These are phyloP conservation scores for Mobula hypostoma DNA, from an alignment of 2,113 vertebrate species.

Conservation along the genomic window DNA sequence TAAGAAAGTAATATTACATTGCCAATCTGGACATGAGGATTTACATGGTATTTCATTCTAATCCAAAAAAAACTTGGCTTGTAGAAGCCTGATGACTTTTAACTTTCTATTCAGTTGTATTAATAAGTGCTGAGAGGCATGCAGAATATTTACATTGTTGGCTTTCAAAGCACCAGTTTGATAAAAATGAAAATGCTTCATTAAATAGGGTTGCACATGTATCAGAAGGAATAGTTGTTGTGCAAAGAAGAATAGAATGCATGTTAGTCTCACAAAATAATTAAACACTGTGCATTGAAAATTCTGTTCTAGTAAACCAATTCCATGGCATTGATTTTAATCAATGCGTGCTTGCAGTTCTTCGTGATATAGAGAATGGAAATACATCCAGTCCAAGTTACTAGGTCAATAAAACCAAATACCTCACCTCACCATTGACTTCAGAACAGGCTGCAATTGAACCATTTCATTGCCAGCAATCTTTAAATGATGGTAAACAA, in stretches of 20 bases:
- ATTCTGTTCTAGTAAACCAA: background rate
- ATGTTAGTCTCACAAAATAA: background rate
- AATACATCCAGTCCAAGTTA: background rate
- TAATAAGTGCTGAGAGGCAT: background rate
- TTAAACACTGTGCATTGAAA: background rate
- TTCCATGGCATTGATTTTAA: background rate
- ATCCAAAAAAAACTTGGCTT: background rate
- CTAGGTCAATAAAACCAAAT: background rate
- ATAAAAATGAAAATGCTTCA: background rate
- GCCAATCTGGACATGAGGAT: background rate
- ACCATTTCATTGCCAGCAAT: background rate
- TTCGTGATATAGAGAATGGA: background rate
- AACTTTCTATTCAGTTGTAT: background rate
- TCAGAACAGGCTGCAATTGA: slow-evolving; percentile 11
- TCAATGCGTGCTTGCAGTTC: background rate
- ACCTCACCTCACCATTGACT: slow-evolving; percentile 50
- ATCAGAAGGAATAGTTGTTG: background rate
- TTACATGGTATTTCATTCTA: background rate
- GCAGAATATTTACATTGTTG: background rate
- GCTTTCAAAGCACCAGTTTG: background rate
- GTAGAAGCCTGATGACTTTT: background rate
- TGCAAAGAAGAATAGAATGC: background rate
- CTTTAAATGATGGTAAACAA: background rate
- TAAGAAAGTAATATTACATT: background rate
- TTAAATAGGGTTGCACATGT: background rate